Base-by-base conservation (phyloP, 2,797 vertebrate genomes). In the Acanthornis magna region DNA sequence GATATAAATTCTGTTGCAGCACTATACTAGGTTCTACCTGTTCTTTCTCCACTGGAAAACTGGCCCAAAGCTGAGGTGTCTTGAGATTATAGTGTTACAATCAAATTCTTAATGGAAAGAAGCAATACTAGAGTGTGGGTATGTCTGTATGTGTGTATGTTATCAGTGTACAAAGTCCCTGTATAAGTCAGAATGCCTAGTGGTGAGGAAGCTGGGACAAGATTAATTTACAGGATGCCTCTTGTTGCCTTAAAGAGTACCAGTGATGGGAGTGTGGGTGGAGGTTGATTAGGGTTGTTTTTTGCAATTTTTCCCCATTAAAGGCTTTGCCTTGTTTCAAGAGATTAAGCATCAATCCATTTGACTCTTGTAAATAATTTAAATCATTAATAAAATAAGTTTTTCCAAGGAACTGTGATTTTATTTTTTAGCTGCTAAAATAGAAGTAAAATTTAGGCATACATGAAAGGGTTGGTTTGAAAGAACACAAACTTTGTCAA, bases 391-490 rank as follows among this genome's bases (percentile, higher is more conserved):
- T 97, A 96, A 97, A 96, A 96, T 93, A 97, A 97, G 93, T 81
- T 96, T 98, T 97, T 95, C 93, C 87, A 78, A 96, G 95, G 92
- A 97, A 97, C 89, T 93, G 82, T 76, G 77, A 97, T 96, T 96
- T 96, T 97, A 96, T 95, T 54, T 13, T 96, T 97, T 95, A 97
- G 88, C 93, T 96, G 87, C 85, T 93, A 95, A 96, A 97, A 95
- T 72, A 77, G 81, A 93, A 94, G 92, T 90, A 96, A 84, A 97
- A 95, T 97, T 97, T 98, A 91, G 81, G 57, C 58, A 80, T 30
- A n/a, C 1, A 40, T 82, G 92, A 84, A 92, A 96, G 50, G 85
- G 73, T 32, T 97, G 86, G 85, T 76, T 96, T 95, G 67, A 84
- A 89, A 91, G 86, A 91, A 93, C 96, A 92, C 34, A 3, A 75